Conservation (phyloP, 92 coral and sea anemone genomes). For the Desmophyllum pertusum region DNA sequence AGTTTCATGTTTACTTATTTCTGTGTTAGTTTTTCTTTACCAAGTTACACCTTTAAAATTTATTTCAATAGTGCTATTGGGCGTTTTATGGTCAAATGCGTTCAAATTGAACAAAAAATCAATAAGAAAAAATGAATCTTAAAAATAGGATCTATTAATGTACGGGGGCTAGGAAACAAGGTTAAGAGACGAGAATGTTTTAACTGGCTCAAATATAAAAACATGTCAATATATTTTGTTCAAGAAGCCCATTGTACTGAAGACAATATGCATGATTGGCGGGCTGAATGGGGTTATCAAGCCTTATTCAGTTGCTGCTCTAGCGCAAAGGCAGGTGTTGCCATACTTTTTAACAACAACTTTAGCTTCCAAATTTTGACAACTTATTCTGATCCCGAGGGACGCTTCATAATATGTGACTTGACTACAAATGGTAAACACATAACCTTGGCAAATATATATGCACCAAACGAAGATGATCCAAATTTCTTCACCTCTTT, state of each 20-base stretch:
- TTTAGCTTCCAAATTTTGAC: constrained; percentile 3
- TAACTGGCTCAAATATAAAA: constrained; percentile 20
- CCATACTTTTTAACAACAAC: constrained; percentile 43
- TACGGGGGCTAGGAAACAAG: constrained; percentile 7
- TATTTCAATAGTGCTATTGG: background rate
- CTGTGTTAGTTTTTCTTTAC: background rate
- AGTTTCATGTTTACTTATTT: background rate
- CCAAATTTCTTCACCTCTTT: background rate
- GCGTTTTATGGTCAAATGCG: background rate
- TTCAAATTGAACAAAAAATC: too few species aligned
- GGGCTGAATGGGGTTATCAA: constrained; percentile 42
- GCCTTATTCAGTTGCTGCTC: constrained; percentile 28
- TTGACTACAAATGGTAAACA: background rate
- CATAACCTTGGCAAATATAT: constrained; percentile 4
- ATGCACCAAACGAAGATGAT: constrained; percentile 15
- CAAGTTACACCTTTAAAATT: background rate
- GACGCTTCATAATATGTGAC: background rate
- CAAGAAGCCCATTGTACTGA: constrained; percentile 22
- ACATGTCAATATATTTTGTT: background rate
- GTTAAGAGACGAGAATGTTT: constrained; percentile 12
- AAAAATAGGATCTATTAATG: constrained; percentile 8
- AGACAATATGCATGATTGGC: too few species aligned
- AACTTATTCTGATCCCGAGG: background rate
- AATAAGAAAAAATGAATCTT: too few species aligned
- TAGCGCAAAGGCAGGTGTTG: constrained; percentile 47